Evolutionary conservation across 2,797 vertebrate species (phyloP), one percentile per base, ranked within the genome.

Genomic region (Phoeniculus purpureus): DNA sequence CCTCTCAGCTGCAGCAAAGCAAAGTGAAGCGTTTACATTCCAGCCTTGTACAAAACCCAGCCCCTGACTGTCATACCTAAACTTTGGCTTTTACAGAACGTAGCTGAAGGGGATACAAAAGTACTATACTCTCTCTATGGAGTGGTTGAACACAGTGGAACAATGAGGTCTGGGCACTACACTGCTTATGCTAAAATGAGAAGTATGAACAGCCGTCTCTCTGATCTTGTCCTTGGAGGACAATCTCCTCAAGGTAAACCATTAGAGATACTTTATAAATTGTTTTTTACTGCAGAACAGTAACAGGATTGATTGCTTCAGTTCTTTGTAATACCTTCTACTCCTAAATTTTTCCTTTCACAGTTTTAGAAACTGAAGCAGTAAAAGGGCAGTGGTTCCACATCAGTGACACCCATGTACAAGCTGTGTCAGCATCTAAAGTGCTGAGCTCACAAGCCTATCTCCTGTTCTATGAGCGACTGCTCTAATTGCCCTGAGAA

Each of bases 141-240:
- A 27, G 97, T 99, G 11, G 99, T 99, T 59, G 99, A 99, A 90
- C 99, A 99, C 92, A 99, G 99, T 8, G 99, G 99, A 45, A 99
- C 99, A 16, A 99, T 99, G 99, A 98, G 98, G 67, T 99, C 98
- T 3, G 99, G 99, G 45, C 99, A 99, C 95, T 99, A 99, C 95
- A 99, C 98, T 6, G 99, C 99, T 8, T 99, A 98, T 15, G 98
- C 99, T 74, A 99, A 99, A 97, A 96, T 96, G 32, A 98, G 98
- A 84, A 78, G 71, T 43, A 95, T 97, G 4, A 97, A 94, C 54
- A 95, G 77, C 29, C 92, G 66, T 14, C 96, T 98, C 52, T 96
- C 95, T 66, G 84, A 96, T 29, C 91, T 98, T 85, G 95, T 97
- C 72, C 95, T 98, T 59, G 97, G 96, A 2, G 97, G 97, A 76